Evolutionary conservation across 2,797 vertebrate species (phyloP), one percentile per base, ranked within the genome.

Genomic region (Sebastes taczanowskii): DNA sequence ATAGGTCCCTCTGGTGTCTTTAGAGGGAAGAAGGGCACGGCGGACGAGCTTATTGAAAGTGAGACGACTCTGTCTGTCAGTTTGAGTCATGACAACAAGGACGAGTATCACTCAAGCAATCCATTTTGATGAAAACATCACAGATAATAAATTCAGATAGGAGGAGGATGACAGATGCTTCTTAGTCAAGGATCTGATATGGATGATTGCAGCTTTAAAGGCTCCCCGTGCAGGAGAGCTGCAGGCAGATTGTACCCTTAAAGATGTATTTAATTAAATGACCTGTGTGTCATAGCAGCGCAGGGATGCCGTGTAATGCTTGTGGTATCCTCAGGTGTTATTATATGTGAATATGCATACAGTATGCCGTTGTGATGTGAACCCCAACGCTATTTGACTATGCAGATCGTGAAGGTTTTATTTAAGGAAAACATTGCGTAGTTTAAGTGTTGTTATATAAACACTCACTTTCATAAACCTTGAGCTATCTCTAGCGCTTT

Each of bases 181-280:
- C 61, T 58, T 67, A 73, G 77, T 61, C n/a, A 30, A 75, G 53
- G 34, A 71, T 71, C 22, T 58, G 63, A 65, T 74, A 52, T 61
- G 55, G 67, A 75, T 76, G 73, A 72, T 58, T 79, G 55, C 30
- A 4, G 53, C 70, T 78, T 2, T 58, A 49, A 55, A 73, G 69
- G 60, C 72, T 72, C 56, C 77, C 56, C 0, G 11, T 71, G 75
- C 52, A 59, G 9, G n/a, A 22, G 29, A 72, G 56, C 34, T 38
- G 58, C 80, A 86, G 71, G 69, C 81, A 69, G 56, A 69, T 71
- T 72, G 38, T 79, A 29, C 56, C 80, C 78, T 56, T 85, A 69
- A 81, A 91, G 71, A 86, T 59, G 14, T 63, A 56, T 77, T 85
- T 85, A 78, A 90, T 91, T 84, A 86, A 88, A 90, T 71, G 77